phyloP scores from a whole-genome alignment of 1,140 invertebrate genomes.

The Cyrtorhinus lividipennis region DNA sequence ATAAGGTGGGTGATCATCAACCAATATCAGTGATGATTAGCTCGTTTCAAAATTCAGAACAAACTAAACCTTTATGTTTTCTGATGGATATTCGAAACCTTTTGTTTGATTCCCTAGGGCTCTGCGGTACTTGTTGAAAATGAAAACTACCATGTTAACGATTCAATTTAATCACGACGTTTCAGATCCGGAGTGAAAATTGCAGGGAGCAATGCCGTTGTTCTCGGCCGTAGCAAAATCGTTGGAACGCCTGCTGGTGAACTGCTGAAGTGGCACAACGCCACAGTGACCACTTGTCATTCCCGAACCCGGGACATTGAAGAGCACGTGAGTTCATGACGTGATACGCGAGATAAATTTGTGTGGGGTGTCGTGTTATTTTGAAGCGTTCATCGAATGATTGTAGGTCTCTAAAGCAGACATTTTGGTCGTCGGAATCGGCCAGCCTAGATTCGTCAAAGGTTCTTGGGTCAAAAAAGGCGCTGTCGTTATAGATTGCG shows the following conservation, averaged over 20 bases:
- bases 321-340: conserved; percentile 50
- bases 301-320: conserved; percentile 78
- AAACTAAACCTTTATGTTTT: too few species aligned
- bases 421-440: conserved; percentile 92
- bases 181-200: conserved; percentile 38
- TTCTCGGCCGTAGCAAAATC: conserved; percentile 93
- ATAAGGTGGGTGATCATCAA: too few species aligned
- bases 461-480: conserved; percentile 95
- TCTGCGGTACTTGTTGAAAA: too few species aligned
- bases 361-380: too few species aligned
- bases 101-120: too few species aligned
- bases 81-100: too few species aligned
- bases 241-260: conserved; percentile 91
- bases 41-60: too few species aligned
- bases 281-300: conserved; percentile 93
- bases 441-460: conserved; percentile 79
- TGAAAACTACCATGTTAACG: too few species aligned
- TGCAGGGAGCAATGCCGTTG: conserved; percentile 75
- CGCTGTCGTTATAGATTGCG: conserved; percentile 98
- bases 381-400: too few species aligned
- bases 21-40: too few species aligned
- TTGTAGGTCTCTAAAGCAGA: conserved; percentile 58
- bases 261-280: conserved; percentile 90
- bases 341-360: conserved; percentile 24
- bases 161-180: too few species aligned